Evolutionary conservation across 1,140 invertebrate genomes (phyloP), one percentile per base, ranked within the genome.

Genomic region (Nasonia longicornis): DNA sequence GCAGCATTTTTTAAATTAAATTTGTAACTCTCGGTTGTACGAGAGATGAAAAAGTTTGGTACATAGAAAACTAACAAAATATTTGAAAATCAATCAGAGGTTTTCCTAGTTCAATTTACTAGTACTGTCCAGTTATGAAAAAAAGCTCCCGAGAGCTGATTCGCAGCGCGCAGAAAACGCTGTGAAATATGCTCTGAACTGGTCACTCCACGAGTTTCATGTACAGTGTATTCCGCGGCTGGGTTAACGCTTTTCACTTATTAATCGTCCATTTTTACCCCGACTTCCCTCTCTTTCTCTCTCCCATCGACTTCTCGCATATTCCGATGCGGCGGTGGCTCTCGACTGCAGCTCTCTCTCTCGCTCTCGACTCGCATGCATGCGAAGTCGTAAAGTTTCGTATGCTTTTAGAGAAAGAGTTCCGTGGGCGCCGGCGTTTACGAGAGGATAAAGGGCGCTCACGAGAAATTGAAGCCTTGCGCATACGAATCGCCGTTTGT

Each of bases 361-460:
- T 45, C n/a, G 26, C 31, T n/a, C 42, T 42, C 71, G 52, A 20
- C 52, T 58, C 14, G n/a, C 45, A 35, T 52, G 12, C 63, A 48
- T 42, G 63, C 63, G 26, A 63, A 80, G 66, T 77, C 67, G 74
- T 82, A 82, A 82, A 82, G 67, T 73, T 81, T 73, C 70, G 48
- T 72, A 64, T 77, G 66, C 67, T 77, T 73, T 73, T 72, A 77
- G 71, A 82, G 75, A 71, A 77, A 82, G 63, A 77, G 66, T 72
- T 71, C 73, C 48, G 67, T 22, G 66, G 22, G 66, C 31, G 64
- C 2, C 48, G 22, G 64, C 69, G 66, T 82, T 77, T 82, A 82
- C 76, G 70, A 72, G 69, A 82, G 69, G 66, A 82, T 77, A 73
- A 77, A 63, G 75, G 75, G 38, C n/a, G 12, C 64, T 67, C 26